Base-by-base conservation (phyloP, 2,113 vertebrate species). In the Jaculus jaculus region DNA sequence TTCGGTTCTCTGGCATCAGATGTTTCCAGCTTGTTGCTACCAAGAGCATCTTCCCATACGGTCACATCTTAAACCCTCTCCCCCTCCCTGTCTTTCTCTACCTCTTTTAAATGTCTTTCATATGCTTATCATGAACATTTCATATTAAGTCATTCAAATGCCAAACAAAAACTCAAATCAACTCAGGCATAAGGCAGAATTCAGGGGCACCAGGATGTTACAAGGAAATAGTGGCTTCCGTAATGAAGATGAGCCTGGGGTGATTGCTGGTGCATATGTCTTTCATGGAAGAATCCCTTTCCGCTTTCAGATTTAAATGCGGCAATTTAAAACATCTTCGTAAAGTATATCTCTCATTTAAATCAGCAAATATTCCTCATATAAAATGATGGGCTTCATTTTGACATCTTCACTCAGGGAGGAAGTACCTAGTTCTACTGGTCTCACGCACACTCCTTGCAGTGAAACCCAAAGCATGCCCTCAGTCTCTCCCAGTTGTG, bases 151-250 rank as follows among this genome's bases (percentile, higher is more conserved):
- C 21, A 39, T 72, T 65, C 84, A 65, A 47, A 65, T 81, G 51
- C 61, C 68, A 94, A n/a, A 71, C 66, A 87, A 86, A 91, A 88
- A 78, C 24, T 78, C 80, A 66, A 42, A 84, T 63, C 77, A 47
- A 47, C 42, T 47, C 42, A 47, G 42, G 5, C 42, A 47, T 47
- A 47, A 47, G 75, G 74, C 28, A 21, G 79, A 75, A 81, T 66
- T 47, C 21, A 84, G 74, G 26, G 28, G 39, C 51, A 61, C 39
- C 34, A 13, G 58, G 34, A 87, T 94, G 63, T 92, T 89, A 75
- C 63, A 23, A 37, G 63, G 61, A 65, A 95, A 89, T 78, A 77
- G 54, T 69, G 84, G 24, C 32, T 84, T 87, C 42, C 81, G 81
- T 61, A 73, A 87, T 51, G 61, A 84, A 34, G 66, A 87, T 21